A percentile compares a stretch with the other conserved stretches of the same genome.
phyloP scores from a whole-genome alignment of 2,113 vertebrate species.

The Sander vitreus region DNA sequence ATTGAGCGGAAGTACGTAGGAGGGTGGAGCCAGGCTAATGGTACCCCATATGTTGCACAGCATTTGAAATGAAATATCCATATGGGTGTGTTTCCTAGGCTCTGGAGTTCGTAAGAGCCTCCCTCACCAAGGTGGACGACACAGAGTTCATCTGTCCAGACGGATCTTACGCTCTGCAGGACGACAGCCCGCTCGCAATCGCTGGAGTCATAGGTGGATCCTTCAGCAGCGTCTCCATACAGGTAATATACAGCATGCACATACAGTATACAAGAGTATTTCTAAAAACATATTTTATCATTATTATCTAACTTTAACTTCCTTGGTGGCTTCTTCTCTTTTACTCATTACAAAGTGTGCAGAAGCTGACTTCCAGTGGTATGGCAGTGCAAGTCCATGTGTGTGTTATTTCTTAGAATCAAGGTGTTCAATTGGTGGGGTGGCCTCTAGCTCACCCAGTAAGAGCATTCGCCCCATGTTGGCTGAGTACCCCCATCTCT shows the following conservation, averaged over 20 bases:
- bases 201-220: slow-evolving; percentile 97
- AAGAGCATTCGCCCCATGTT: no score
- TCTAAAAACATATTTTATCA: neutral
- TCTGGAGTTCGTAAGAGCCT: slow-evolving; percentile 97
- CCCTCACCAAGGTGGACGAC: slow-evolving; percentile 98
- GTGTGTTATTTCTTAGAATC: slow-evolving; percentile 55
- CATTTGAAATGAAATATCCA: neutral
- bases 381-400: neutral
- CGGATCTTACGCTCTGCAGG: slow-evolving; percentile 95
- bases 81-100: slow-evolving; percentile 75
- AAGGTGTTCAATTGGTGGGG: neutral
- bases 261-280: neutral
- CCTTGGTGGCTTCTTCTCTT: neutral
- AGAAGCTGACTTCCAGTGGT: slow-evolving; percentile 21
- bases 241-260: slow-evolving; percentile 85
- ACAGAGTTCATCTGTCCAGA: slow-evolving; percentile 99
- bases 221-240: slow-evolving; percentile 98
- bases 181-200: slow-evolving; percentile 94
- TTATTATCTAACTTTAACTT: neutral
- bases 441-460: no score
- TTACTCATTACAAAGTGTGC: slow-evolving; percentile 37
- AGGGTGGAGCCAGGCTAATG: neutral
- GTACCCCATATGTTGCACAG: neutral
- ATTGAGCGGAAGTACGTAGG: no score
- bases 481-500: no score